A percentile compares a stretch with the other conserved stretches of the same genome.
These are phyloP conservation scores for Zaprionus ornatus DNA, from an alignment of 1,140 invertebrate genomes.

Conservation along the genomic window DNA sequence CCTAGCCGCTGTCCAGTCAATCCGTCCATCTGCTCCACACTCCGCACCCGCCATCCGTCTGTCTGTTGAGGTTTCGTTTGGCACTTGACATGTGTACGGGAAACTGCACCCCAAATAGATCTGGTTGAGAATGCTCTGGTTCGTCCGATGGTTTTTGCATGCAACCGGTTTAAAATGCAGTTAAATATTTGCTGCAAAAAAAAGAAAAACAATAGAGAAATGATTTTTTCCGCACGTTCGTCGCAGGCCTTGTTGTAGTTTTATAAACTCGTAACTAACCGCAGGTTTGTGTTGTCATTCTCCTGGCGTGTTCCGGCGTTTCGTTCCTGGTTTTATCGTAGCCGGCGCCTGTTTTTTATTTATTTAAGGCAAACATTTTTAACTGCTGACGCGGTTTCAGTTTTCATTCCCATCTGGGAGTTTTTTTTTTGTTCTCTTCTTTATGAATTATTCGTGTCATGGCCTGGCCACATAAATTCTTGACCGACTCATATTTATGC, in stretches of 20 bases:
- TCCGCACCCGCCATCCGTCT: slow-evolving; percentile 4
- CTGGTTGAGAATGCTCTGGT: not conserved
- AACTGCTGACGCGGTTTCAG: slow-evolving; percentile 75
- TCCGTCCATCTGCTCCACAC: slow-evolving; percentile 22
- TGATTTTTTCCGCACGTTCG: slow-evolving; percentile 47
- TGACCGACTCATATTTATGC: slow-evolving; percentile 74
- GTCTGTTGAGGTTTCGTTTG: slow-evolving; percentile 77
- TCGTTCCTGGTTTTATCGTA: slow-evolving; percentile 46
- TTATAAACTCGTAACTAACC: slow-evolving; percentile 80
- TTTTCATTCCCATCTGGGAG: slow-evolving; percentile 23
- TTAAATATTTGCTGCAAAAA: slow-evolving; percentile 65
- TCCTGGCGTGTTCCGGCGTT: slow-evolving; percentile 8
- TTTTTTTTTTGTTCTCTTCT: slow-evolving; percentile 12
- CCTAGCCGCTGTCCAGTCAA: slow-evolving; percentile 37
- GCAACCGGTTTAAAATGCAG: slow-evolving; percentile 62
- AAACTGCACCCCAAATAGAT: slow-evolving; percentile 34
- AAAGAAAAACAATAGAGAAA: not conserved
- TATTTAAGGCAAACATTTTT: slow-evolving; percentile 73
- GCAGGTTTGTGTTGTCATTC: slow-evolving; percentile 73
- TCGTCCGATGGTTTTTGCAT: slow-evolving; percentile 19
- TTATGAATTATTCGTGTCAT: slow-evolving; percentile 78
- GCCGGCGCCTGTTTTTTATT: slow-evolving; percentile 43
- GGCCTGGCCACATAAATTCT: slow-evolving; percentile 75
- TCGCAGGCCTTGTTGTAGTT: slow-evolving; percentile 53
- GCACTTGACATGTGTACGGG: slow-evolving; percentile 74